Evolutionary conservation across 2,113 vertebrate genomes (phyloP), one percentile per base, ranked within the genome.

Genomic region (Diphyllodes magnificus): DNA sequence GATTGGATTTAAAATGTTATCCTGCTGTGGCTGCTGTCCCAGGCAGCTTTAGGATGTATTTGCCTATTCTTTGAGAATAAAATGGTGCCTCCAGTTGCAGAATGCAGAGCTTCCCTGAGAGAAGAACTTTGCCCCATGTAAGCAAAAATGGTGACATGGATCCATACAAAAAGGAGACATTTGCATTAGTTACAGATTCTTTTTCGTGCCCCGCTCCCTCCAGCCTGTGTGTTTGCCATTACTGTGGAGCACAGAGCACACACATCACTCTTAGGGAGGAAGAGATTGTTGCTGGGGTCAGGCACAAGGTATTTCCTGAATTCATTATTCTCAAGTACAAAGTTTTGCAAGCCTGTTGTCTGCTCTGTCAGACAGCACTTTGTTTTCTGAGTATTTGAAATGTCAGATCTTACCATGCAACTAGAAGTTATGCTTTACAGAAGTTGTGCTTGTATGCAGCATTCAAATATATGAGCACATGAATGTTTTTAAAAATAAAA

Each of bases 291-390:
- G 56, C 64, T 92, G 72, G 85, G 92, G 88, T 78, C 88, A 93
- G 82, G 88, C 94, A 82, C 75, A 83, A 94, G 76, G 82, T 90
- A 94, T 93, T 96, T 96, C 92, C 93, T 96, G 93, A 92, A 96
- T 88, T 90, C 76, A 78, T 91, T 96, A 87, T 90, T 93, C 93
- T 88, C 59, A 73, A 91, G 86, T 70, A 90, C 50, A 82, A 83
- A 88, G 79, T 93, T 95, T 91, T 94, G 56, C 91, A 81, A 90
- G 71, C 37, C 79, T 84, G 60, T 90, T 90, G 88, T 69, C 81
- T 76, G 65, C 61, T 91, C 75, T 91, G 45, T 71, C 70, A 89
- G 61, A 73, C 60, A 68, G 68, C 51, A 68, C 15, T 84, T 92
- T 68, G 31, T 90, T 92, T 95, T 65, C 69, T 56, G 44, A 51